Evolutionary conservation across 2,113 vertebrate species (phyloP).

Genomic region (Oncorhynchus tshawytscha): DNA sequence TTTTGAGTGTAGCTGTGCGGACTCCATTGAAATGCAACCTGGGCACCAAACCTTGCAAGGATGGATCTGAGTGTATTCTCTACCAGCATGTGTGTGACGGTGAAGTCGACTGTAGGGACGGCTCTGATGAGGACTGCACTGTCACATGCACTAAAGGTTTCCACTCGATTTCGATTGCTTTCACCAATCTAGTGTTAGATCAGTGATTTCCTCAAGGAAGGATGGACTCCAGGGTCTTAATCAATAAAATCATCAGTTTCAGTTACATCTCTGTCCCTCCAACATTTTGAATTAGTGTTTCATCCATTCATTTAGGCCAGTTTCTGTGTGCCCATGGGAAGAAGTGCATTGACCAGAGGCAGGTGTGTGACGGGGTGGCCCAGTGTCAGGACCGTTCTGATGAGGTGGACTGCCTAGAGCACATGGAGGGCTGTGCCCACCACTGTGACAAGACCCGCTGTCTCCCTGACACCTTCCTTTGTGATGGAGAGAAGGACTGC

Average conservation of each 20-base stretch:
- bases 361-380: slow-evolving; percentile 74
- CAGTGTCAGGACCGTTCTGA: slow-evolving; percentile 85
- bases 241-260: too few species aligned
- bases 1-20: slow-evolving; percentile 28
- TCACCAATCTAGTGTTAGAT: slow-evolving; percentile 28
- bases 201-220: slow-evolving; percentile 49
- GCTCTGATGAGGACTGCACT: slow-evolving; percentile 81
- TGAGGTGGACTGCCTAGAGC: slow-evolving; percentile 67
- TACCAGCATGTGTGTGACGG: slow-evolving; percentile 79
- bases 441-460: slow-evolving; percentile 79
- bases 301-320: slow-evolving; percentile 43
- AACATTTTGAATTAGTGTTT: too few species aligned
- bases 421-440: slow-evolving; percentile 67
- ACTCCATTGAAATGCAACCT: slow-evolving; percentile 48
- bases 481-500: slow-evolving; percentile 80
- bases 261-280: too few species aligned
- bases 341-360: slow-evolving; percentile 60
- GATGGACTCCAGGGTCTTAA: background rate
- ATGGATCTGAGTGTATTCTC: slow-evolving; percentile 74
- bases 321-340: slow-evolving; percentile 77
- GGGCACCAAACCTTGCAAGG: slow-evolving; percentile 59
- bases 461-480: slow-evolving; percentile 77
- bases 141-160: slow-evolving; percentile 72
- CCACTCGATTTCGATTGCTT: too few species aligned
- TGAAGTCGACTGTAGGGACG: slow-evolving; percentile 80